Percentiles rank a stretch among this genome's conserved stretches.
Evolutionary conservation across 2,888 invertebrate species (phyloP).

Genomic region (Acleris cristana): DNA sequence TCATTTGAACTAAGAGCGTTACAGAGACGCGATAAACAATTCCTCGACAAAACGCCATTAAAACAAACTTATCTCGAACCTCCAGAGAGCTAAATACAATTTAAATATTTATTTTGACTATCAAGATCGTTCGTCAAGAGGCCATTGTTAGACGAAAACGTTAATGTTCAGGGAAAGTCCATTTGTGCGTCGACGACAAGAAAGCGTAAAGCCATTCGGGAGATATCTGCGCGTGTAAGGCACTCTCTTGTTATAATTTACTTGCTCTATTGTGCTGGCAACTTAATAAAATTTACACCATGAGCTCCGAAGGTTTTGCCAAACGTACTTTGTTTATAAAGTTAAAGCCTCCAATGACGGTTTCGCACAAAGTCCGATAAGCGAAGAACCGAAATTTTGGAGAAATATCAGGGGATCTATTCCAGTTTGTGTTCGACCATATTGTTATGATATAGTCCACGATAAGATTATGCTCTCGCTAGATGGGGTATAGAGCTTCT

Average conservation of each 20-base stretch:
- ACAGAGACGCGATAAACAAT: conserved; percentile 12
- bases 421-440: too few relatives aligned
- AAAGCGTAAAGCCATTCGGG: conserved; percentile 35
- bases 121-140: conserved; percentile 34
- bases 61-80: conserved; percentile 32
- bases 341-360: too few relatives aligned
- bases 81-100: conserved; percentile 31
- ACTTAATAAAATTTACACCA: conserved; percentile 19
- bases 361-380: neutral
- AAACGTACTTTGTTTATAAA: too few relatives aligned
- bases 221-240: conserved; percentile 26
- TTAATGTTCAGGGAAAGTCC: conserved; percentile 36
- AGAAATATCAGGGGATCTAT: too few relatives aligned
- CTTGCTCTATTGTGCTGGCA: conserved; percentile 23
- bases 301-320: too few relatives aligned
- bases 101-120: conserved; percentile 36
- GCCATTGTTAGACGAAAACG: conserved; percentile 27
- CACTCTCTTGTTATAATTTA: conserved; percentile 32
- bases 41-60: conserved; percentile 16
- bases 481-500: too few relatives aligned
- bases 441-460: too few relatives aligned
- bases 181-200: conserved; percentile 30
- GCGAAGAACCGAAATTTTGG: neutral
- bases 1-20: too few relatives aligned
- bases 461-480: too few relatives aligned